Percentiles rank a stretch among this genome's conserved stretches.
Conservation (phyloP, 2,888 invertebrate species). For the Drosophila glabriapex region DNA sequence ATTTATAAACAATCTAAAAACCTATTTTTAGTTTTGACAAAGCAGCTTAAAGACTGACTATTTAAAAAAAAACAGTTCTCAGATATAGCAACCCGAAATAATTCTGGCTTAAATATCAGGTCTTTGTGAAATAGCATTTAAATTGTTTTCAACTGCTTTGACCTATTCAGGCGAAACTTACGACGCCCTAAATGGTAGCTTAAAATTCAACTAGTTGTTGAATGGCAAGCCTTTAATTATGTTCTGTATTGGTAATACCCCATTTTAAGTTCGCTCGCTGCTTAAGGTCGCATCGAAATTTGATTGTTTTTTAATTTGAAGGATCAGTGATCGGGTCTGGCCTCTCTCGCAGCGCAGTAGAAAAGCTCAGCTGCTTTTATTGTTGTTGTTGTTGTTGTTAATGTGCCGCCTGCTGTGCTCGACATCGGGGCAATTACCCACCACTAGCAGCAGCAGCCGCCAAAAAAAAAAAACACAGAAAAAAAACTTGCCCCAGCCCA, state of each 20-base stretch:
- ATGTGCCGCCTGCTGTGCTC: conserved; percentile 70
- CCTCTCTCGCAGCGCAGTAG: conserved; percentile 18
- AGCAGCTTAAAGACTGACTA: background rate
- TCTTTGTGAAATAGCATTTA: background rate
- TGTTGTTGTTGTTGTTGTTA: conserved; percentile 38
- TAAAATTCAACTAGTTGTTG: background rate
- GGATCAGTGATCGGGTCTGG: conserved; percentile 36
- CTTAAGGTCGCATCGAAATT: conserved; percentile 45
- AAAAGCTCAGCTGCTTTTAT: conserved; percentile 8
- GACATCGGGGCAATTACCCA: conserved; percentile 78
- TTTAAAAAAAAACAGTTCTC: no score
- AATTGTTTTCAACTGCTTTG: background rate
- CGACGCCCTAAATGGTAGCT: background rate
- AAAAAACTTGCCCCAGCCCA: conserved; percentile 37
- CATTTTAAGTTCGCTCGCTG: conserved; percentile 40
- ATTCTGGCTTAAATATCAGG: background rate
- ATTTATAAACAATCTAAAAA: background rate
- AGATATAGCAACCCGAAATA: background rate
- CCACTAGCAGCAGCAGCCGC: conserved; percentile 59
- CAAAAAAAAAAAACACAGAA: conserved; percentile 14
- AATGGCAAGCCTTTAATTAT: background rate
- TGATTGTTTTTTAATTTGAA: conserved; percentile 73
- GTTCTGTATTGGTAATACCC: conserved; percentile 37
- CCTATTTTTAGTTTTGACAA: background rate
- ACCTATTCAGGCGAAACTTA: background rate